Evolutionary conservation across 2,888 invertebrate species (phyloP).

Genomic region (Caenorhabditis parvicauda): DNA sequence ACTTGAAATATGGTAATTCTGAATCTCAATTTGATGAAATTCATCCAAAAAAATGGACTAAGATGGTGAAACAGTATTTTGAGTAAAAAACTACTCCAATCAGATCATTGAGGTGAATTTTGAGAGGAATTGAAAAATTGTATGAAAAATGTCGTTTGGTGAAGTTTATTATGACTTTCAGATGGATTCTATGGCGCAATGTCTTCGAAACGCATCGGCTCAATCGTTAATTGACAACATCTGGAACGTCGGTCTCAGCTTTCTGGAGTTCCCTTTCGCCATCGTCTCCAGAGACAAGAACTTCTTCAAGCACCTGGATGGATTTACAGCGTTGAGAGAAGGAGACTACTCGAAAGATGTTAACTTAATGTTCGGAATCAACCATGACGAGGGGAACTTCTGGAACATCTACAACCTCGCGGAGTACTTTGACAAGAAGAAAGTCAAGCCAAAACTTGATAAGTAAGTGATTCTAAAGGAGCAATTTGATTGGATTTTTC

Average conservation of each 20-base stretch:
- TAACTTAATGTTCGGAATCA: constrained; percentile 87
- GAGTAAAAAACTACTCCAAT: too few species aligned
- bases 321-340: constrained; percentile 66
- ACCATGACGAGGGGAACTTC: constrained; percentile 78
- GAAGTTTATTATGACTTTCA: too few species aligned
- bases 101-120: constrained; percentile 7
- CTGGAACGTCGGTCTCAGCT: constrained; percentile 53
- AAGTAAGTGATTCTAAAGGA: not conserved
- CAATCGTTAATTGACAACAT: constrained; percentile 55
- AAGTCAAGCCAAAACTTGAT: constrained; percentile 48
- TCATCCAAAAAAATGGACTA: too few species aligned
- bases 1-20: too few species aligned
- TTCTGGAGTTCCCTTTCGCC: constrained; percentile 62
- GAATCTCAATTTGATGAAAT: too few species aligned
- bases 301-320: constrained; percentile 59
- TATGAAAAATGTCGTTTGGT: too few species aligned
- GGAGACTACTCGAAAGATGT: constrained; percentile 82
- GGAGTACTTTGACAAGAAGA: constrained; percentile 53
- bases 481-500: not conserved
- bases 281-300: constrained; percentile 49
- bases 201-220: constrained; percentile 49
- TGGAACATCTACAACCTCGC: constrained; percentile 62
- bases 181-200: constrained; percentile 38
- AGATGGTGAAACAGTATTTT: too few species aligned
- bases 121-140: too few species aligned